Base-by-base conservation (phyloP, 1,140 invertebrate species). In the Lepidurus apus region DNA sequence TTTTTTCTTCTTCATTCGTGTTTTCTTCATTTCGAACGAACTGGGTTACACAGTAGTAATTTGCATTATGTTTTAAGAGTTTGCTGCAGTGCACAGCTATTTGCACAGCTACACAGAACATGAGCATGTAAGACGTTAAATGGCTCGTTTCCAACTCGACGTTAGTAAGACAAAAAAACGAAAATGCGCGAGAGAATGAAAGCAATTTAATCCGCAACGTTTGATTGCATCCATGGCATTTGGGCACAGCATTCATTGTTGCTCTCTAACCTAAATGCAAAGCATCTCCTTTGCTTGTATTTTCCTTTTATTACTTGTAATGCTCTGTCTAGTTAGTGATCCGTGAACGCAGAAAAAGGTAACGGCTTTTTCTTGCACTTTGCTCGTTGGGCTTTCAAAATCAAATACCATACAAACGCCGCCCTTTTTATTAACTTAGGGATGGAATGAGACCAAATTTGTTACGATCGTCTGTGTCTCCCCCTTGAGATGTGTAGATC, bases 371-470 rank as follows among this genome's bases (percentile, higher is more conserved):
- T 65, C 13, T 65, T 65, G 53, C 21, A 7, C 6, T 7, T 65
- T 65, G 53, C 53, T 65, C 53, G 9, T 1, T 17, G 53, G 21
- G 53, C 53, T 65, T 65, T 65, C 53, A 17, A 21, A 65, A 65
- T 65, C 53, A 65, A 65, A 65, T 65, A 65, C 53, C 53, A 21
- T 65, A 65, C 53, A 65, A 65, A 65, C 53, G 21, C 53, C 53
- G n/a, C 21, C 21, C 53, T 65, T 13, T 65, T 65, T 65, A 65
- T 65, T 65, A 65, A 65, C 53, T 65, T 65, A 65, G 53, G 53
- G 53, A n/a, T n/a, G n/a, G 53, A n/a, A 65, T 65, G 53, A 65
- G 17, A n/a, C 53, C n/a, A 65, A 65, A 65, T 65, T 65, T 65
- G 53, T 65, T 65, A 65, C 53, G 53, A 21, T 65, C 53, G 53